phyloP scores from a whole-genome alignment of 2,113 vertebrate species.

The mouse (Mus musculus) region GRCm39 chr3:68182501-68183000 shows the following conservation, averaged over 20 bases:
- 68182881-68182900: neutral
- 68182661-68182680: neutral
- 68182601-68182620: neutral
- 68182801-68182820: neutral
- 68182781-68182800: neutral
- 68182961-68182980: neutral
- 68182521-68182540: neutral
- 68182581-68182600: neutral
- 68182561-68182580: neutral
- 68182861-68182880: neutral
- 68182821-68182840: neutral
- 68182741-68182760: neutral
- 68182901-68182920: neutral
- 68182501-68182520: neutral
- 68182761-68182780: neutral
- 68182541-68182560: neutral
- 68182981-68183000: neutral
- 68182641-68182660: neutral
- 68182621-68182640: neutral
- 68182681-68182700: neutral
- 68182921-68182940: neutral
- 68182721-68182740: neutral
- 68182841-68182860: neutral
- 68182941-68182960: constrained; percentile 4
- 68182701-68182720: neutral